phyloP scores from a whole-genome alignment of 2,113 vertebrate genomes.

The Stercorarius parasiticus region DNA sequence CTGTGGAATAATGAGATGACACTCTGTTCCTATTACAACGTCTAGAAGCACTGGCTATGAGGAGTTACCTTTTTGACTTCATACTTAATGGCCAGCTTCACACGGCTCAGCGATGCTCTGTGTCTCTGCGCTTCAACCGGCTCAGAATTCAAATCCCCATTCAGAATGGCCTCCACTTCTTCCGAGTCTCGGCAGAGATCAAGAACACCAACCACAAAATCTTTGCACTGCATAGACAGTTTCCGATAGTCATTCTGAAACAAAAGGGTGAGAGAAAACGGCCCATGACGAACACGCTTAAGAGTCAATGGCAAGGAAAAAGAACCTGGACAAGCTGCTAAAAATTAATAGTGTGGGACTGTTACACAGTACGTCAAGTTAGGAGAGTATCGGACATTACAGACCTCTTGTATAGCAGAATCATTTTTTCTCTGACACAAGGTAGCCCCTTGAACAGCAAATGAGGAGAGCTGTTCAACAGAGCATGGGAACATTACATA shows the following conservation, averaged over 20 bases:
- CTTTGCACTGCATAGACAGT: slow-evolving; percentile 92
- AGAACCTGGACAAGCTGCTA: neutral
- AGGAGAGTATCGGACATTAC: neutral
- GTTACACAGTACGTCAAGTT: neutral
- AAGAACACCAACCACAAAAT: slow-evolving; percentile 89
- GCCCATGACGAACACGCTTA: neutral
- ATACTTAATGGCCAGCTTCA: slow-evolving; percentile 90
- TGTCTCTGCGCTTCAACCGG: slow-evolving; percentile 75
- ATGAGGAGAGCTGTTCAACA: neutral
- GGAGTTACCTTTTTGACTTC: slow-evolving; percentile 88
- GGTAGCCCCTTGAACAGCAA: neutral
- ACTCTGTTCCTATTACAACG: neutral
- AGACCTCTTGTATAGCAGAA: neutral
- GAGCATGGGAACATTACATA: neutral
- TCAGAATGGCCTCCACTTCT: slow-evolving; percentile 89
- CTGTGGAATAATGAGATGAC: neutral
- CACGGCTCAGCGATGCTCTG: slow-evolving; percentile 81
- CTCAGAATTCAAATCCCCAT: slow-evolving; percentile 82
- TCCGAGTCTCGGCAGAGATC: slow-evolving; percentile 89
- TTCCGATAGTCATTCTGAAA: slow-evolving; percentile 90
- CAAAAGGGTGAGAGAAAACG: neutral
- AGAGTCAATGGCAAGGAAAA: neutral
- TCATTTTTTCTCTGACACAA: neutral
- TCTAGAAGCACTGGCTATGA: neutral
- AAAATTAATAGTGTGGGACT: neutral